Conservation (phyloP, 1,140 invertebrate species). For the Acromyrmex heyeri region DNA sequence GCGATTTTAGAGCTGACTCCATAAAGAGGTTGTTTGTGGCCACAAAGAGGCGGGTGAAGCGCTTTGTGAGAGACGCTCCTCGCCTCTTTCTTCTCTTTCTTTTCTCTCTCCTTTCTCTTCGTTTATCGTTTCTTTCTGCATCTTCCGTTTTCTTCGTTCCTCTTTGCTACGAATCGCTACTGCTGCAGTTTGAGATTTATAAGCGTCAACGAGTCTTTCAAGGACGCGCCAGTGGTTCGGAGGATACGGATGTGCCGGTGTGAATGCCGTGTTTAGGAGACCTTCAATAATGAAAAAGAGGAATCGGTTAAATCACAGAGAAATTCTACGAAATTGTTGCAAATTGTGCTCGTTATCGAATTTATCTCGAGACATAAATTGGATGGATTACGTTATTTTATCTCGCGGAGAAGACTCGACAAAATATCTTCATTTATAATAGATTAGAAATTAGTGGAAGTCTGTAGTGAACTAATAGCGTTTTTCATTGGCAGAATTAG, state of each 20-base stretch:
- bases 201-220: conserved; percentile 82
- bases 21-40: conserved; percentile 74
- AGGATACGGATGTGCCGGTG: conserved; percentile 75
- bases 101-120: conserved; percentile 48
- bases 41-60: conserved; percentile 69
- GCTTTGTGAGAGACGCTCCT: conserved; percentile 76
- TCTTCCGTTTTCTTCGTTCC: conserved; percentile 58
- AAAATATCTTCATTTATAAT: conserved; percentile 22
- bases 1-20: conserved; percentile 67
- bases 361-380: neutral
- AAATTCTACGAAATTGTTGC: conserved; percentile 58
- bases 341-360: conserved; percentile 1
- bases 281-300: conserved; percentile 14
- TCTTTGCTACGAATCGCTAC: conserved; percentile 48
- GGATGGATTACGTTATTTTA: conserved; percentile 19
- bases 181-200: conserved; percentile 82
- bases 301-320: conserved; percentile 46
- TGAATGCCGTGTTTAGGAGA: conserved; percentile 64
- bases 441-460: neutral
- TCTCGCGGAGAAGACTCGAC: neutral
- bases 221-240: conserved; percentile 77
- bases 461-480: neutral
- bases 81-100: neutral
- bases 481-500: neutral
- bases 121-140: conserved; percentile 30